These are phyloP conservation scores for Drosophila anceps DNA, from an alignment of 2,888 invertebrate species.

Conservation along the genomic window DNA sequence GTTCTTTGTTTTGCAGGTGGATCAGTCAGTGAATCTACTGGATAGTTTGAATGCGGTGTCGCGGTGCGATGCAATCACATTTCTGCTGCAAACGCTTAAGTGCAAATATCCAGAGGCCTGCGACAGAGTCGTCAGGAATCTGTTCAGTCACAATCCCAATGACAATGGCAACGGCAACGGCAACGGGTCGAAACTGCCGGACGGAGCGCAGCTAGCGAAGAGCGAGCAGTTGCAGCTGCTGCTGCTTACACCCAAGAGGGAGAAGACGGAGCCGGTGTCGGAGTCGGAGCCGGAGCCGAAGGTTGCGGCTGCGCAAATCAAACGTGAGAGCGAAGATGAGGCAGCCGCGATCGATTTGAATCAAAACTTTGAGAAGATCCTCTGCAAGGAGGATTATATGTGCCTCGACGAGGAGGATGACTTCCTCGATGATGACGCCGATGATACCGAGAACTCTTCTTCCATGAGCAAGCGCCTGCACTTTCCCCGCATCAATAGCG, in stretches of 20 bases:
- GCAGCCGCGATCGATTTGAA: constrained; percentile 79
- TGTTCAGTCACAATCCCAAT: constrained; percentile 75
- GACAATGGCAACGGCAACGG: constrained; percentile 65
- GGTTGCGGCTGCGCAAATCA: constrained; percentile 54
- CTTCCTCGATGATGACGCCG: constrained; percentile 64
- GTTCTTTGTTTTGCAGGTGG: constrained; percentile 75
- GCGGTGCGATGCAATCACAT: constrained; percentile 84
- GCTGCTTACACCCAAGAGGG: constrained; percentile 80
- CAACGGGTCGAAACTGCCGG: constrained; percentile 7
- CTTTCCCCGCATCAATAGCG: constrained; percentile 18
- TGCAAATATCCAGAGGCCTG: constrained; percentile 84
- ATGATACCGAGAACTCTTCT: constrained; percentile 74
- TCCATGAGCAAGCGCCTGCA: constrained; percentile 68
- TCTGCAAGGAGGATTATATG: constrained; percentile 85
- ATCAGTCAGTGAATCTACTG: constrained; percentile 84
- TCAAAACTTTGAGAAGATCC: constrained; percentile 85
- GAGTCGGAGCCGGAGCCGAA: constrained; percentile 17
- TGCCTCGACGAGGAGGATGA: constrained; percentile 84
- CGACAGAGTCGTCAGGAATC: constrained; percentile 82
- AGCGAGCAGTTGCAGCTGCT: constrained; percentile 74
- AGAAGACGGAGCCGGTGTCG: constrained; percentile 70
- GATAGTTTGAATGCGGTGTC: constrained; percentile 81
- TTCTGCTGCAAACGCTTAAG: constrained; percentile 83
- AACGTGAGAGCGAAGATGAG: constrained; percentile 45
- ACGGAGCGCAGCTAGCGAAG: constrained; percentile 64